Conservation (phyloP, 53 echinoderm and acorn worm species). For the Glandiceps talaboti region DNA sequence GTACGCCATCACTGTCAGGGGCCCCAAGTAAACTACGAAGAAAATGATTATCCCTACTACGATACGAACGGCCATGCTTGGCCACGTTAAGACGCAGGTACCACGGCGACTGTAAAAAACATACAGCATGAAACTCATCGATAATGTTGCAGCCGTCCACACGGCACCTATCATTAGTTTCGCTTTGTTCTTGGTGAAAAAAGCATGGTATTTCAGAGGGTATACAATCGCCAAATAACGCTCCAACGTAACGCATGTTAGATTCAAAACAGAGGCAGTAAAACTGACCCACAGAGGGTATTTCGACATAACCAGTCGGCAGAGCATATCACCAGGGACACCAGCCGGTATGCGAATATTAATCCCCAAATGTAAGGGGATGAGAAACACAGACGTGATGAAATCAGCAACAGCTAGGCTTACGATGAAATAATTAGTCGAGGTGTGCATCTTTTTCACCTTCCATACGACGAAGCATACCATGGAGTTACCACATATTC, state of each 20-base stretch:
- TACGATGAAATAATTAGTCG: constrained; percentile 87
- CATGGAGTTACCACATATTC: constrained; percentile 67
- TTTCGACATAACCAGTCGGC: constrained; percentile 84
- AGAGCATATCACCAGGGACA: constrained; percentile 45
- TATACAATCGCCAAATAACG: constrained; percentile 80
- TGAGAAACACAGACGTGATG: constrained; percentile 83
- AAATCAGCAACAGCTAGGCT: constrained; percentile 67
- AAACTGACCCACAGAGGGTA: constrained; percentile 92
- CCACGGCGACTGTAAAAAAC: constrained; percentile 21
- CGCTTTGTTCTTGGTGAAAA: constrained; percentile 49
- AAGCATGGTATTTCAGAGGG: constrained; percentile 55
- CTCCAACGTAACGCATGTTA: constrained; percentile 83
- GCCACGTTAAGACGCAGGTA: constrained; percentile 25
- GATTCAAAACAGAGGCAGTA: constrained; percentile 67
- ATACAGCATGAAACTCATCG: constrained; percentile 81
- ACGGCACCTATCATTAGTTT: constrained; percentile 37
- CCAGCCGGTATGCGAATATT: constrained; percentile 55
- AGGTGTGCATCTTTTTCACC: constrained; percentile 45
- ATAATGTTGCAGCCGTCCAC: constrained; percentile 48
- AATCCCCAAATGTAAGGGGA: constrained; percentile 81
- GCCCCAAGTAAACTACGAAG: constrained; percentile 70
- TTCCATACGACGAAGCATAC: constrained; percentile 74
- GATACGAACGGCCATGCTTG: constrained; percentile 34
- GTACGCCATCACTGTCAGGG: constrained; percentile 58
- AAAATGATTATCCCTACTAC: constrained; percentile 67